Percentiles rank a stretch among this genome's conserved stretches.
Evolutionary conservation across 2,888 invertebrate species (phyloP).

Genomic region (Scaptomyza caliginosa): DNA sequence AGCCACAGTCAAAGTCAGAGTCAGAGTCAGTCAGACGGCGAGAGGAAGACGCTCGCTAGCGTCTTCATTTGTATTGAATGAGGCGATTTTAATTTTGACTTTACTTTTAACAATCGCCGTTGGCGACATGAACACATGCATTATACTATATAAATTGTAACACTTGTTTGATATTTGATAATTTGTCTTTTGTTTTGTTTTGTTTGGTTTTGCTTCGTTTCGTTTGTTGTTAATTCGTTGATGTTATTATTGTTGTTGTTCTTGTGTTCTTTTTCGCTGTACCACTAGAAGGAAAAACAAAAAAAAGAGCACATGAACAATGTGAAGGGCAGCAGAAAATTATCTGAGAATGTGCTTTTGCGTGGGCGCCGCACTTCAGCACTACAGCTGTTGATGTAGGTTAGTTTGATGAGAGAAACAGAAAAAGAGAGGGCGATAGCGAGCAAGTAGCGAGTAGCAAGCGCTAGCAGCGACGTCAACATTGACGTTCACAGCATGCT

Average conservation of each 20-base stretch:
- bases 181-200: too few relatives aligned
- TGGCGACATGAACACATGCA: conserved; percentile 14
- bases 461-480: conserved; percentile 4
- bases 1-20: conserved; percentile 47
- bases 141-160: conserved; percentile 14
- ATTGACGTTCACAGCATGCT: conserved; percentile 16
- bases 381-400: conserved; percentile 83
- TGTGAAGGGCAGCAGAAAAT: conserved; percentile 35
- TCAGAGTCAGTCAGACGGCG: conserved; percentile 61
- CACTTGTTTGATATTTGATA: conserved; percentile 1
- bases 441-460: background rate
- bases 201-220: background rate
- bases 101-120: conserved; percentile 5
- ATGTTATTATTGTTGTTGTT: conserved; percentile 2
- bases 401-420: conserved; percentile 68
- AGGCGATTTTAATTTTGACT: conserved; percentile 34
- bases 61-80: conserved; percentile 59
- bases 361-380: conserved; percentile 56
- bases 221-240: background rate
- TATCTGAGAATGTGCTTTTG: conserved; percentile 27
- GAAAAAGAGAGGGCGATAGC: background rate
- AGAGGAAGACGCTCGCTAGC: conserved; percentile 70
- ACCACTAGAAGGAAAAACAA: conserved; percentile 14
- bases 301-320: conserved; percentile 20
- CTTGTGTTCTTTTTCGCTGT: conserved; percentile 11